Percentiles rank a stretch among this genome's conserved stretches.
Evolutionary conservation across 2,113 vertebrate species (phyloP).

Genomic region (Sinocyclocheilus anshuiensis): DNA sequence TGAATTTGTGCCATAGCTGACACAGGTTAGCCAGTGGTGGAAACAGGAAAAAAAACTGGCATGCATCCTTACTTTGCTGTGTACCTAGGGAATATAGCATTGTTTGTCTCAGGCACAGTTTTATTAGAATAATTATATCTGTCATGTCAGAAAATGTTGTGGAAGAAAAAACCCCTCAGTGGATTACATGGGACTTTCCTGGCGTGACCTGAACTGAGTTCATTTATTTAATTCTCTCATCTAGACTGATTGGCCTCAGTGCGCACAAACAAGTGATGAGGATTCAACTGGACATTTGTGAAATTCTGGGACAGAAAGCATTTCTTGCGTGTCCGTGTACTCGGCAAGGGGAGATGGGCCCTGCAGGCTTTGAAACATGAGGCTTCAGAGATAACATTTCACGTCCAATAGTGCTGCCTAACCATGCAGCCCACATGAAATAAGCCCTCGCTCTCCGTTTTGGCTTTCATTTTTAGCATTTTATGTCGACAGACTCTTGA

Average conservation of each 20-base stretch:
- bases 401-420: slow-evolving; percentile 47
- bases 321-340: slow-evolving; percentile 43
- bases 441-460: slow-evolving; percentile 9
- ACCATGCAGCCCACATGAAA: slow-evolving; percentile 49
- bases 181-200: slow-evolving; percentile 55
- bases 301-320: slow-evolving; percentile 47
- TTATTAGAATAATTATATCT: slow-evolving; percentile 71
- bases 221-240: slow-evolving; percentile 49
- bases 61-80: slow-evolving; percentile 51
- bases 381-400: slow-evolving; percentile 58
- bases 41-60: slow-evolving; percentile 15
- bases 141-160: slow-evolving; percentile 54
- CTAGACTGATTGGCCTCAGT: slow-evolving; percentile 48
- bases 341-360: slow-evolving; percentile 55
- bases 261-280: slow-evolving; percentile 35
- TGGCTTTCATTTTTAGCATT: slow-evolving; percentile 45
- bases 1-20: slow-evolving; percentile 7
- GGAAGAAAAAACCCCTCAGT: slow-evolving; percentile 33
- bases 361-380: slow-evolving; percentile 52
- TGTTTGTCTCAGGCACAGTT: slow-evolving; percentile 59
- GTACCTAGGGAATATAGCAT: slow-evolving; percentile 62
- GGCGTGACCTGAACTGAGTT: slow-evolving; percentile 50
- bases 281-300: slow-evolving; percentile 53
- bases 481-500: slow-evolving; percentile 35
- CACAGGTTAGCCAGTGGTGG: background rate